Evolutionary conservation across 2,888 invertebrate genomes (phyloP), one percentile per base, ranked within the genome.

Genomic region (Chymomyza caudatula): DNA sequence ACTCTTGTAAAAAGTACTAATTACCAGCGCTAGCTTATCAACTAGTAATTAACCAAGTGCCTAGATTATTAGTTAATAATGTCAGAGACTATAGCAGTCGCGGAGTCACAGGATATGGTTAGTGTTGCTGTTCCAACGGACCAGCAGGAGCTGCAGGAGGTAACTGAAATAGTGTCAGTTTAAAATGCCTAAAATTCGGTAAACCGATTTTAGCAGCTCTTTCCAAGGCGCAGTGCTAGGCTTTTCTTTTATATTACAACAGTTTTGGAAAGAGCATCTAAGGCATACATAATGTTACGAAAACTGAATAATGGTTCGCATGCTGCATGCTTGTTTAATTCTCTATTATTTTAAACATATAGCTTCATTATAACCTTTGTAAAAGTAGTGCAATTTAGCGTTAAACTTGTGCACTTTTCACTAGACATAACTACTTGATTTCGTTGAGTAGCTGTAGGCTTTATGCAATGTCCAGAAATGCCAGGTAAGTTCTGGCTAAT

Each of bases 101-200:
- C 49, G 52, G 80, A 57, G 54, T 23, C 25, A 15, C 53, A 53
- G 53, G 53, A 53, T 25, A 25, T 53, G 53, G 64, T 3, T 59
- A 59, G 65, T 71, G 63, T 67, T 53, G 78, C 71, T 60, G 78
- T 65, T 53, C 69, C 47, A 62, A 17, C 64, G 65, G 75, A 77
- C 22, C 73, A 67, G 49, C 73, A 67, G 66, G 79, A 73, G 51
- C 53, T 54, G 17, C 68, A 76, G 60, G 79, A 77, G 78, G 78
- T 77, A 77, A 77, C 78, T 78, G 69, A 54, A 53, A 61, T 52
- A 59, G 37, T 20, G 8, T 42, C 54, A 57, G 44, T 25, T 20
- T 47, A 63, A 42, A 59, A 44, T 58, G 58, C 23, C 23, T n/a
- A 3, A 11, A 0, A 20, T 58, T 65, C 66, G 73, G 75, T 13